These are phyloP conservation scores for Alviniconcha marisindica DNA, from an alignment of 1,140 invertebrate species.

Conservation along the genomic window DNA sequence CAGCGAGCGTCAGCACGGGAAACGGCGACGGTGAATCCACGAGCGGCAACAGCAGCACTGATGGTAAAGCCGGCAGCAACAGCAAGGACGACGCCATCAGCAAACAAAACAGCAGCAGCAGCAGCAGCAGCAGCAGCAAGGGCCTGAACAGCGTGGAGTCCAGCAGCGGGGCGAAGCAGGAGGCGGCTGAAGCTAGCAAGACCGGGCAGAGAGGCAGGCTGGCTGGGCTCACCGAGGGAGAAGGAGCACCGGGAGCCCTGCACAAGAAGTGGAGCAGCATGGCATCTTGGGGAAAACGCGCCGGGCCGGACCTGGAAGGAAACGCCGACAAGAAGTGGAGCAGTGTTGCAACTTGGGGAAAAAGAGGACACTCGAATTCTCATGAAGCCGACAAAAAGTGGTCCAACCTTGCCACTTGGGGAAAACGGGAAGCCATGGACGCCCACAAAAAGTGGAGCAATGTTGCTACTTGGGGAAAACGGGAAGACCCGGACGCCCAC, in stretches of 20 bases:
- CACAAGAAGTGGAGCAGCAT: neutral
- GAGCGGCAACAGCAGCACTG: neutral
- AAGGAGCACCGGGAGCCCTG: neutral
- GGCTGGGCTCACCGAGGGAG: no score
- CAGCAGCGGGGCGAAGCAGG: neutral
- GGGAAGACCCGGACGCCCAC: neutral
- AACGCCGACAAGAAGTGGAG: conserved; percentile 22
- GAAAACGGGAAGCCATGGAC: neutral
- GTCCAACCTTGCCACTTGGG: neutral
- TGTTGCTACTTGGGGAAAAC: conserved; percentile 5
- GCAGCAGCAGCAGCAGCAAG: neutral
- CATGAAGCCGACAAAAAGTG: conserved; percentile 20
- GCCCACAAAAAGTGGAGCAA: conserved; percentile 4
- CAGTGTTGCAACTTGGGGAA: conserved; percentile 23
- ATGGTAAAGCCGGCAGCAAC: neutral
- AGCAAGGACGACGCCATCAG: no score
- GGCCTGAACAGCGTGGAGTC: neutral
- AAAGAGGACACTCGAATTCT: neutral
- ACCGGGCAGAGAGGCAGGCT: no score
- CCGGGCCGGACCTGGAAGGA: neutral
- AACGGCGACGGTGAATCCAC: neutral
- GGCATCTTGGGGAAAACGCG: conserved; percentile 19
- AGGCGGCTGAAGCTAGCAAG: neutral
- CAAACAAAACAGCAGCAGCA: neutral
- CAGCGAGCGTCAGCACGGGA: neutral